A percentile compares a stretch with the other conserved stretches of the same genome.
phyloP scores from a whole-genome alignment of 2,888 invertebrate species.

The Bibio marci region DNA sequence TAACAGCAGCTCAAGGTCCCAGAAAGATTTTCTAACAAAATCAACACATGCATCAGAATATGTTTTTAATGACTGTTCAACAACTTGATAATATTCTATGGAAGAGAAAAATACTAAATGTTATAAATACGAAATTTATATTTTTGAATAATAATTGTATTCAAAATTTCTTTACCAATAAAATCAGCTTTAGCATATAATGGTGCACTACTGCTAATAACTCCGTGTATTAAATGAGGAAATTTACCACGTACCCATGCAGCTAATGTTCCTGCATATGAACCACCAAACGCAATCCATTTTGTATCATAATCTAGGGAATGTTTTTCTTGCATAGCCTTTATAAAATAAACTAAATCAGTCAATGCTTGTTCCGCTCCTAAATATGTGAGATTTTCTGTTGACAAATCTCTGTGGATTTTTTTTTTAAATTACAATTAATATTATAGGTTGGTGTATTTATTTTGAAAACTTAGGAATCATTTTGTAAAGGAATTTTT shows the following conservation, averaged over 20 bases:
- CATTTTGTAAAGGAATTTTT: too few relatives aligned
- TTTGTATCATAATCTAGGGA: conserved; percentile 39
- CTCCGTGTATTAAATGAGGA: conserved; percentile 69
- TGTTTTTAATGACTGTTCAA: conserved; percentile 52
- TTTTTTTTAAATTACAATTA: background rate
- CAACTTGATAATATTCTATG: conserved; percentile 68
- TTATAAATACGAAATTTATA: too few relatives aligned
- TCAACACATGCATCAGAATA: conserved; percentile 50
- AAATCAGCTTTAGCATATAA: conserved; percentile 73
- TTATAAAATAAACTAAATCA: conserved; percentile 72
- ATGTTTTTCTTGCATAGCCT: conserved; percentile 45
- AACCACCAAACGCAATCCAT: conserved; percentile 91
- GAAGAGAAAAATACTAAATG: conserved; percentile 5
- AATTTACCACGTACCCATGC: conserved; percentile 83
- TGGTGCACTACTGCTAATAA: conserved; percentile 82
- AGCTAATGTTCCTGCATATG: conserved; percentile 82
- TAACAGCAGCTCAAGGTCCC: conserved; percentile 46
- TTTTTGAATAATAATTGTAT: too few relatives aligned
- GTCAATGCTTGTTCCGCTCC: conserved; percentile 67
- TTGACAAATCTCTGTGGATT: conserved; percentile 60
- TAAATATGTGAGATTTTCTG: conserved; percentile 61
- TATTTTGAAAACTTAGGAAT: background rate
- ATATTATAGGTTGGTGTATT: background rate
- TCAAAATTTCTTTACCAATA: too few relatives aligned
- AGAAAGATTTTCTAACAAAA: conserved; percentile 45